A percentile compares a stretch with the other conserved stretches of the same genome.
Evolutionary conservation across 2,888 invertebrate genomes (phyloP).

Genomic region (Plagiodera versicolora): DNA sequence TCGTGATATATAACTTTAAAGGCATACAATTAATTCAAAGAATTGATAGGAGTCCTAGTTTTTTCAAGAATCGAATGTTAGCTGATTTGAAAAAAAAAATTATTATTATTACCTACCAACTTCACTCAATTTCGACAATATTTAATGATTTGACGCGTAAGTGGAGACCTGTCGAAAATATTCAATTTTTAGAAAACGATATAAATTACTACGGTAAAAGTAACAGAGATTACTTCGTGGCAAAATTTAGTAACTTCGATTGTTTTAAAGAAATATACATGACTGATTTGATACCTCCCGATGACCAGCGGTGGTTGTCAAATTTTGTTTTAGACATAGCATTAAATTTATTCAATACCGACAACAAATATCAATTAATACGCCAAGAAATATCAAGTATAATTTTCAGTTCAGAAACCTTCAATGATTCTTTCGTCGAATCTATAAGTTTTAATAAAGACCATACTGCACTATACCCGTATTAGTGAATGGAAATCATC

Average conservation of each 20-base stretch:
- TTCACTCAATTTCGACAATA: conserved; percentile 1
- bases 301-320: neutral
- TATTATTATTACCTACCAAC: conserved; percentile 17
- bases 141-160: neutral
- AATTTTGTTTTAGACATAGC: conserved; percentile 12
- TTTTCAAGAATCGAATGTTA: conserved; percentile 12
- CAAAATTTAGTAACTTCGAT: conserved; percentile 3
- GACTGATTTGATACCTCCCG: conserved; percentile 2
- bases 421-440: neutral
- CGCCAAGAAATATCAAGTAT: neutral
- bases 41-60: conserved; percentile 1
- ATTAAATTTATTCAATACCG: neutral
- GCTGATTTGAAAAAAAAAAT: conserved; percentile 11
- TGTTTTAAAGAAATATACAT: conserved; percentile 5
- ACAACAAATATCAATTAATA: conserved; percentile 10
- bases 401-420: neutral
- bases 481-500: conserved; percentile 9
- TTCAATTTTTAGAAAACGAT: conserved; percentile 6
- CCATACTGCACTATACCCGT: neutral
- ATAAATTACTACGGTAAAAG: conserved; percentile 7
- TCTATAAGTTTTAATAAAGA: neutral
- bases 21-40: conserved; percentile 6
- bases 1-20: conserved; percentile 12
- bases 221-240: conserved; percentile 1
- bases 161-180: neutral